Evolutionary conservation across 2,113 vertebrate genomes (phyloP).

Genomic region (Monopterus albus): DNA sequence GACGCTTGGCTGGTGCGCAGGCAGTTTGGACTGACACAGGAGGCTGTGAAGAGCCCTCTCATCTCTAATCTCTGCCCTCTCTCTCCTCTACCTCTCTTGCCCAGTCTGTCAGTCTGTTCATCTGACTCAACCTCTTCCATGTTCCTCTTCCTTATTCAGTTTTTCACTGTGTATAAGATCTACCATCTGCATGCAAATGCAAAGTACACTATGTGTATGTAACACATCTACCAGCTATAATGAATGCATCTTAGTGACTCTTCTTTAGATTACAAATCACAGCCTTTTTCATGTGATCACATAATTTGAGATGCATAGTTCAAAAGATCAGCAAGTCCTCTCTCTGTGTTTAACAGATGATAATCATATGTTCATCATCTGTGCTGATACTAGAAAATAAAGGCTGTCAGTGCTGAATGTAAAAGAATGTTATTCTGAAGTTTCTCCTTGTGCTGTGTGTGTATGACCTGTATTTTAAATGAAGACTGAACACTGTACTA

Average conservation of each 20-base stretch:
- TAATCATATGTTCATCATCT: too few species aligned
- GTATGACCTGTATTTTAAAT: constrained; percentile 7
- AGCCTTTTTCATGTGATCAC: too few species aligned
- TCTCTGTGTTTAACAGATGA: too few species aligned
- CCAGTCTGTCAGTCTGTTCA: constrained; percentile 27
- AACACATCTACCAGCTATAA: neutral
- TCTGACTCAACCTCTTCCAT: constrained; percentile 22
- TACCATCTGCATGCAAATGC: neutral
- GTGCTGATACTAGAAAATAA: constrained; percentile 7
- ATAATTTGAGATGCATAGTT: too few species aligned
- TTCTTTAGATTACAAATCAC: too few species aligned
- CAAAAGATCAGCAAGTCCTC: too few species aligned
- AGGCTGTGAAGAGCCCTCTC: constrained; percentile 60
- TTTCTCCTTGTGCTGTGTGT: neutral
- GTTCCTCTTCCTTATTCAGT: neutral
- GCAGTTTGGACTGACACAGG: constrained; percentile 59
- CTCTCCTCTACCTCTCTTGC: constrained; percentile 12
- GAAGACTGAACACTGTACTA: neutral
- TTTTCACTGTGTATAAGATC: constrained; percentile 1
- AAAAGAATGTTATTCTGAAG: too few species aligned
- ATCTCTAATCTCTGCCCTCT: constrained; percentile 53
- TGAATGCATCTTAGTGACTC: neutral
- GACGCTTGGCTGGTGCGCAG: constrained; percentile 52
- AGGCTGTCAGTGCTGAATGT: neutral
- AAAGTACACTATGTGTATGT: neutral